Evolutionary conservation across 1,140 invertebrate species (phyloP), one percentile per base, ranked within the genome.

Genomic region (Drosophila equinoxialis): DNA sequence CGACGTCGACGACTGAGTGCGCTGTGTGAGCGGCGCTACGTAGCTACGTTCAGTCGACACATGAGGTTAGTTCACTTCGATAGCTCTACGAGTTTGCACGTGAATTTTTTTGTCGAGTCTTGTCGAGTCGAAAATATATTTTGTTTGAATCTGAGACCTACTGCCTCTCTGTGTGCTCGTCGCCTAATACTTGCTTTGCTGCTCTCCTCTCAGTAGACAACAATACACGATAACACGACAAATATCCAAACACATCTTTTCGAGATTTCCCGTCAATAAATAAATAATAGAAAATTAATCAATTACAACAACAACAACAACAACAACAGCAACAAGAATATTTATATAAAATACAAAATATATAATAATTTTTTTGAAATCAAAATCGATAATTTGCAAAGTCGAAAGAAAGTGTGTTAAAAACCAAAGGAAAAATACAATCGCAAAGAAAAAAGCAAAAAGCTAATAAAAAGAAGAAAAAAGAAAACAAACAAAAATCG

Each of bases 51-150:
- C 74, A 78, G 76, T 59, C 85, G 82, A 85, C 79, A 91, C 85
- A 90, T 92, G 90, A 91, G 83, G 90, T 92, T 92, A 92, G 91
- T 92, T 92, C 82, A 92, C 90, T 92, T 92, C 90, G 91, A 92
- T 92, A 92, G 87, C 91, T 92, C 87, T 80, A 87, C 81, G 87
- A 92, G 91, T 92, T 90, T 90, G 79, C 90, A 92, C 91, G 91
- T 91, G 87, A 90, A 92, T 83, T 87, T 84, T 68, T 74, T 77
- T 74, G 75, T 67, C 74, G 77, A 68, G 45, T 70, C 67, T 65
- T 6, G 66, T 11, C 37, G 17, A 23, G 17, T 51, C 45, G 45
- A 51, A 51, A 51, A 51, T 72, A 51, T 72, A 77, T 86, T 74
- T 78, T 73, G 66, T 78, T 62, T 81, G 68, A 64, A 48, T 66